A percentile compares a stretch with the other conserved stretches of the same genome.
Evolutionary conservation across 1,140 invertebrate species (phyloP).

Genomic region (Drosophila kurseongensis): DNA sequence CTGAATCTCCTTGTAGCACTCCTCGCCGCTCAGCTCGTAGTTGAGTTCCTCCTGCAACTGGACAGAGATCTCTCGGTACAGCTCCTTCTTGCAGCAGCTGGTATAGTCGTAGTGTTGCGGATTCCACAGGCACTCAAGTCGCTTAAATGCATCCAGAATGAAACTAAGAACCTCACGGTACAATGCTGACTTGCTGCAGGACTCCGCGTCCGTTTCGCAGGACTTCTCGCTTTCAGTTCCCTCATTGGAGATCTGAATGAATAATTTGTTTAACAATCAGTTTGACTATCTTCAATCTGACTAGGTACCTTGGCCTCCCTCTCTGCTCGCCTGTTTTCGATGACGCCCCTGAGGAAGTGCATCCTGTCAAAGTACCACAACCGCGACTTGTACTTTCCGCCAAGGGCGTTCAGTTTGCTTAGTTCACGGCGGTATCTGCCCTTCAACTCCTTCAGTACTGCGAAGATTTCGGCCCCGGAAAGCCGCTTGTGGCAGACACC

Average conservation of each 20-base stretch:
- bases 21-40: constrained; percentile 67
- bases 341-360: constrained; percentile 68
- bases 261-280: too few species aligned
- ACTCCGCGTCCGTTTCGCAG: constrained; percentile 68
- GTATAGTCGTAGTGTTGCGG: constrained; percentile 66
- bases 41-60: constrained; percentile 66
- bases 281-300: too few species aligned
- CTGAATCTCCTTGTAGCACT: constrained; percentile 72
- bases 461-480: constrained; percentile 66
- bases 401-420: constrained; percentile 58
- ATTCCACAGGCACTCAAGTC: constrained; percentile 74
- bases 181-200: constrained; percentile 58
- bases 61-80: constrained; percentile 63
- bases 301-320: constrained; percentile 61
- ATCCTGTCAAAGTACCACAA: constrained; percentile 73
- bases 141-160: constrained; percentile 63
- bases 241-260: constrained; percentile 44
- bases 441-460: constrained; percentile 66
- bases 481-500: constrained; percentile 56
- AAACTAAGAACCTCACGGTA: constrained; percentile 69
- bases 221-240: constrained; percentile 67
- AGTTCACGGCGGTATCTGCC: constrained; percentile 68
- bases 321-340: constrained; percentile 70
- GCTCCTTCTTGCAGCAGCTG: constrained; percentile 64
- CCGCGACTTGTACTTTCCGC: constrained; percentile 62